Evolutionary conservation across 2,113 vertebrate species (phyloP), one percentile per base, ranked within the genome.

Genomic region (Sprattus sprattus): DNA sequence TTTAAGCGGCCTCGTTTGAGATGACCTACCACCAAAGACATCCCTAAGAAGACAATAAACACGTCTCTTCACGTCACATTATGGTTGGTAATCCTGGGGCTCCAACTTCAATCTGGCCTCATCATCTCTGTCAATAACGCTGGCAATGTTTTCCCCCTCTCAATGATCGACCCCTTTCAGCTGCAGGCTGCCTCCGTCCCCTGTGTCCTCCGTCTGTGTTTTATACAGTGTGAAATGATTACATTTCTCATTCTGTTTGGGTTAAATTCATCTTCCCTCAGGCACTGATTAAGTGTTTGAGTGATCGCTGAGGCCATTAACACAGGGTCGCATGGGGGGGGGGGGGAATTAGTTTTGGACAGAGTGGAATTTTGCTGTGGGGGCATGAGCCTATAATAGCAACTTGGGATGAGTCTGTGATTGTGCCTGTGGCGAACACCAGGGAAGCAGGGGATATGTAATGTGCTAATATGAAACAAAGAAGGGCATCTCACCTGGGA

Each of bases 221-320:
- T 78, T n/a, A 78, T 39, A 84, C 47, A 80, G 81, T 54, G 45
- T 86, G 81, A 87, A 83, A 89, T 89, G 84, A 90, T 89, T 88
- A 86, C 82, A 81, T 84, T 84, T 85, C 84, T 81, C 52, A 47
- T 45, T 67, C 52, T 60, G 82, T 78, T 82, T 54, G 46, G 50
- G 75, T 71, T 52, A 64, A 71, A 84, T 28, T 52, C 39, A 44
- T 8, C 20, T 46, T 46, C 54, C 89, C 85, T 75, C 49, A 16
- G 64, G 89, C 88, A 80, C 81, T 86, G 84, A 89, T 91, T 91
- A 54, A 9, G 82, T 83, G 81, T 75, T 78, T 9, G 84, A 52
- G 45, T 49, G 18, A 46, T 83, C 49, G 45, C 71, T 81, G 32
- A 67, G 52, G 45, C 85, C 83, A 82, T 86, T 85, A 86, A 85